Evolutionary conservation across 2,888 invertebrate species (phyloP), one percentile per base, ranked within the genome.

Genomic region (Eretmocerus hayati): DNA sequence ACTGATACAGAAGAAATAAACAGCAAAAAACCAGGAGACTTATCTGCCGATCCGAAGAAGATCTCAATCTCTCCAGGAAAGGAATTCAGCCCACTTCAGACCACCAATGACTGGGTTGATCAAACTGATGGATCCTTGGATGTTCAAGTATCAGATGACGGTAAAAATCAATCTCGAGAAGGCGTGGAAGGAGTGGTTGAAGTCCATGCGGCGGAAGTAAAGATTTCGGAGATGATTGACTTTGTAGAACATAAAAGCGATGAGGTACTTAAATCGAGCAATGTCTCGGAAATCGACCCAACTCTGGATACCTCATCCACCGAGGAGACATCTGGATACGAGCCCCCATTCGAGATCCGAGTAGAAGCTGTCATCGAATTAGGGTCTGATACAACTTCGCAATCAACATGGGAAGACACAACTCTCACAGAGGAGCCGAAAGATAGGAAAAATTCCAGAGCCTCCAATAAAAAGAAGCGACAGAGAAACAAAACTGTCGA

Each of bases 301-400:
- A 45, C 46, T 26, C 30, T 16, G 16, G 31, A 37, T 47, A 21
- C 23, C 15, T 36, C 30, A 13, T 36, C 48, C 5, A 57, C 60
- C 2, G 64, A 64, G 2, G 58, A 54, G 32, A 62, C 60, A 22
- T 60, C 59, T 13, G 58, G 58, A 5, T 50, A 61, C 4, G 67
- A 66, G 19, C 54, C 61, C 22, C 65, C 62, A 0, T 62, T 62
- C 36, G 67, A 69, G 48, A 65, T 69, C 38, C 64, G 62, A 39
- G 58, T 69, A 18, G 59, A 62, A 37, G 66, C 71, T 1, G 69
- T 62, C 4, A 60, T 71, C 19, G 66, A 70, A 55, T 37, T 71
- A 21, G 59, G 62, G 3, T 62, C 56, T 30, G 64, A 62, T 20
- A 56, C 57, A 8, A 61, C 63, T 5, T 57, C 63, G 1, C 62